Evolutionary conservation across 2,888 invertebrate genomes (phyloP).

Genomic region (Lepidocyrtinus sp.): DNA sequence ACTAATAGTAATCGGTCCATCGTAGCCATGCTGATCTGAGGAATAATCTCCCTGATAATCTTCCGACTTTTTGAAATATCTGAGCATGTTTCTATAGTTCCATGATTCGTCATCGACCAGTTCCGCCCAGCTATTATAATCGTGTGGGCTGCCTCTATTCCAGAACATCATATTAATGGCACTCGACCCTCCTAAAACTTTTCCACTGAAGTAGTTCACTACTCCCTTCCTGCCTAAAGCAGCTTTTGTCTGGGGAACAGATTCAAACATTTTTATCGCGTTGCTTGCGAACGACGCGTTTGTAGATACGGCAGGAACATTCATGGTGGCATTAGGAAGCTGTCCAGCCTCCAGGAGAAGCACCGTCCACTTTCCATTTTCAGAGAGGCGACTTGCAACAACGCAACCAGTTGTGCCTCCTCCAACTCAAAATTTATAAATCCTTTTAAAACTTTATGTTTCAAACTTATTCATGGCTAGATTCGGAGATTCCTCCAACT

Average conservation of each 20-base stretch:
- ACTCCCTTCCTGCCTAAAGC: background rate
- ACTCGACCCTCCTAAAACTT: background rate
- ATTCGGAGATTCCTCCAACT: too few species aligned
- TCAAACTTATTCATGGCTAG: too few species aligned
- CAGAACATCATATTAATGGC: background rate
- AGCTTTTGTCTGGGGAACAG: background rate
- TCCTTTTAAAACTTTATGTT: too few species aligned
- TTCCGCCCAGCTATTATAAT: background rate
- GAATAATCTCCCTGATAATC: background rate
- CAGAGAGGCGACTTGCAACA: background rate
- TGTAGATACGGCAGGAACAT: background rate
- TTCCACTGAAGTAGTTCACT: background rate
- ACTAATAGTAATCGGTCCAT: conserved; percentile 42
- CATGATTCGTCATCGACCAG: background rate
- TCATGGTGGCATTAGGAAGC: background rate
- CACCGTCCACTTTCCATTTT: background rate
- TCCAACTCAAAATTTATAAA: too few species aligned
- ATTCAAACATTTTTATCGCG: background rate
- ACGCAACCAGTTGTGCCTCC: background rate
- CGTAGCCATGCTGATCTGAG: conserved; percentile 34
- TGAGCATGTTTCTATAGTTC: background rate
- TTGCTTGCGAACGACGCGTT: background rate
- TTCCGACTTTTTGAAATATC: background rate
- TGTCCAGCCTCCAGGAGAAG: background rate
- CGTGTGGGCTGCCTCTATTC: background rate